phyloP scores from a whole-genome alignment of 1,140 invertebrate genomes.

The Drosophila sulfurigaster region DNA sequence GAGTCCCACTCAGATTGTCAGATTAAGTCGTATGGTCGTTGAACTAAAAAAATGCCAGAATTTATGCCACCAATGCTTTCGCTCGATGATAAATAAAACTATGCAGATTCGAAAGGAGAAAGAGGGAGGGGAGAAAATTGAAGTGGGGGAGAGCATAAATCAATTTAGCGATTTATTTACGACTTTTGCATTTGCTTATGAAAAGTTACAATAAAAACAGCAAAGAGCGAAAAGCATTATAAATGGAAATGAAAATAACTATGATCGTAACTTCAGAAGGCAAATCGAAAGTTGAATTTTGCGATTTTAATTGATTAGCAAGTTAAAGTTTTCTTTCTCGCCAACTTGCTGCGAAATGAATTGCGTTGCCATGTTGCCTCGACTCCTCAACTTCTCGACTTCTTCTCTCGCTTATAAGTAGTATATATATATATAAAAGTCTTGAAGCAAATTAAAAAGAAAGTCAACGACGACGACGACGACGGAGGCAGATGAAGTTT shows the following conservation, averaged over 20 bases:
- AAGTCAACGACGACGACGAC: neutral
- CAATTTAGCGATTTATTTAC: constrained; percentile 71
- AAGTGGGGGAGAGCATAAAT: constrained; percentile 53
- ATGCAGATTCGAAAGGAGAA: constrained; percentile 20
- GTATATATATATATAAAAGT: constrained; percentile 14
- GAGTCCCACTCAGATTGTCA: constrained; percentile 7
- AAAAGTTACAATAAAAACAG: constrained; percentile 50
- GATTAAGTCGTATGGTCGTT: too few species aligned
- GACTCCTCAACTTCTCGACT: neutral
- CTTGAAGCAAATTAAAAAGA: constrained; percentile 35
- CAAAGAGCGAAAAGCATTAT: neutral
- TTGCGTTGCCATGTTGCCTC: neutral
- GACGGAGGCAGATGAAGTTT: neutral
- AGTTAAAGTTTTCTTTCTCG: constrained; percentile 13
- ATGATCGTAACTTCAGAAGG: neutral
- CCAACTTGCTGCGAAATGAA: neutral
- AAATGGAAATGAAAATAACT: constrained; percentile 6
- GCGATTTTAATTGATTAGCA: constrained; percentile 38
- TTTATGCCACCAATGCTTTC: constrained; percentile 10
- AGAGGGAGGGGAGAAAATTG: neutral
- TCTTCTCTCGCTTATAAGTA: neutral
- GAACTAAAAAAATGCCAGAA: neutral
- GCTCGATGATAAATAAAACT: constrained; percentile 19
- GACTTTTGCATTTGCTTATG: constrained; percentile 70
- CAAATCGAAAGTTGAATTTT: constrained; percentile 12